Evolutionary conservation across 2,113 vertebrate species (phyloP).

Genomic region (Lophius piscatorius): DNA sequence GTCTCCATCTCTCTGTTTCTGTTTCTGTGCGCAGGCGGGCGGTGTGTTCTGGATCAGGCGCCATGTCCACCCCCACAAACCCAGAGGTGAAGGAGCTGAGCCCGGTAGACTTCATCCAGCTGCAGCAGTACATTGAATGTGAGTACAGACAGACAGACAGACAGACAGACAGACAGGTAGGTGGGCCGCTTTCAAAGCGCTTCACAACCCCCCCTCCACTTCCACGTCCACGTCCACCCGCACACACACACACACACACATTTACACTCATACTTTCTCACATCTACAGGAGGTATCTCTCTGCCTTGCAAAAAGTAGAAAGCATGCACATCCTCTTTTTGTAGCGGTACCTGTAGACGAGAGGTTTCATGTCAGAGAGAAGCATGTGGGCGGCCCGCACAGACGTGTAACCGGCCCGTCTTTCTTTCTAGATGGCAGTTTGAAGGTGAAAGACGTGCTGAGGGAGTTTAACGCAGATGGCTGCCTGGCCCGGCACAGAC

Average conservation of each 20-base stretch:
- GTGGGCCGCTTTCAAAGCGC: slow-evolving; percentile 44
- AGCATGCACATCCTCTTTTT: slow-evolving; percentile 11
- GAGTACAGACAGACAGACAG: slow-evolving; percentile 81
- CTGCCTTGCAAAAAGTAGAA: slow-evolving; percentile 20
- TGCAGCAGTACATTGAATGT: slow-evolving; percentile 95
- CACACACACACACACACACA: slow-evolving; percentile 57
- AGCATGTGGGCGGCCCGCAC: neutral
- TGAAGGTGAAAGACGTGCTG: slow-evolving; percentile 91
- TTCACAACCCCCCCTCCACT: slow-evolving; percentile 26
- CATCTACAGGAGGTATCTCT: slow-evolving; percentile 50
- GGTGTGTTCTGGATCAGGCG: slow-evolving; percentile 61
- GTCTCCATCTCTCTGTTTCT: slow-evolving; percentile 43
- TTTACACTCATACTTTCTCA: slow-evolving; percentile 57
- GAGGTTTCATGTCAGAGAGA: no score
- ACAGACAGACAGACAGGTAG: slow-evolving; percentile 37
- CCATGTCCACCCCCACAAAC: slow-evolving; percentile 77
- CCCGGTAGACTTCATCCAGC: slow-evolving; percentile 90
- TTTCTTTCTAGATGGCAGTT: slow-evolving; percentile 83
- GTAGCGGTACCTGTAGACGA: no score
- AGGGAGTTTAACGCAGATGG: slow-evolving; percentile 85
- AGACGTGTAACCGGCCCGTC: slow-evolving; percentile 23
- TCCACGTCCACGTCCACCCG: slow-evolving; percentile 36
- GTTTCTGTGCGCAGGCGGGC: slow-evolving; percentile 57
- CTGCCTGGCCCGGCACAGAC: slow-evolving; percentile 79
- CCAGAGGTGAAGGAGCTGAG: slow-evolving; percentile 85